These are phyloP conservation scores for Telmatherina bonti DNA, from an alignment of 2,797 vertebrate species.

Conservation along the genomic window DNA sequence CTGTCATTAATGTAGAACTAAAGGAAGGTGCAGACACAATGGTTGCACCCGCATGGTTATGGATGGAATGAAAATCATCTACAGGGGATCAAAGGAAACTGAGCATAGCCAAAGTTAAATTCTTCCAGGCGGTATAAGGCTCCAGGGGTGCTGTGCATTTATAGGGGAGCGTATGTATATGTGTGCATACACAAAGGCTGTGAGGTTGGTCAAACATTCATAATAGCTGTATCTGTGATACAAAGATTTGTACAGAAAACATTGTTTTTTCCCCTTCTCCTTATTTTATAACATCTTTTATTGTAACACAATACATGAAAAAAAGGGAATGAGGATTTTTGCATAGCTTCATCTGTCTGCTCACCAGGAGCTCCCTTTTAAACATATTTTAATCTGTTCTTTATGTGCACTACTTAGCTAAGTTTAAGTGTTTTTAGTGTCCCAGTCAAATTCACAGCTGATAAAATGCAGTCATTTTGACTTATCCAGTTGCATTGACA, in stretches of 20 bases:
- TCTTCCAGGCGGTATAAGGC: constrained; percentile 33
- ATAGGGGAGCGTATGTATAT: constrained; percentile 14
- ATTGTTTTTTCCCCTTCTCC: no score
- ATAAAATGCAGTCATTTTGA: constrained; percentile 25
- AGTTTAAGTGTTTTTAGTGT: constrained; percentile 1
- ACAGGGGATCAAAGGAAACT: constrained; percentile 43
- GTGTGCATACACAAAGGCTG: constrained; percentile 34
- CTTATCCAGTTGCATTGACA: constrained; percentile 19
- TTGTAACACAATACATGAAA: not conserved
- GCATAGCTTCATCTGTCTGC: not conserved
- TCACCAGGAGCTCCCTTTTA: not conserved
- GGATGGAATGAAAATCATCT: constrained; percentile 63
- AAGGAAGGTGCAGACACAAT: constrained; percentile 46
- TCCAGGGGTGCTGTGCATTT: constrained; percentile 22
- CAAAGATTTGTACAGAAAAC: constrained; percentile 9
- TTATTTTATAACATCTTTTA: constrained; percentile 2
- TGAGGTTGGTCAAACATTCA: constrained; percentile 18
- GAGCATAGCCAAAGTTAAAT: constrained; percentile 41
- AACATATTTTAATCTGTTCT: constrained; percentile 2
- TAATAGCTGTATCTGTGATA: constrained; percentile 3
- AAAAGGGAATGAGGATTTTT: not conserved
- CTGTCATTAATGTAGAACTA: constrained; percentile 58
- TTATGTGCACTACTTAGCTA: constrained; percentile 14
- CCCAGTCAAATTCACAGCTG: constrained; percentile 29
- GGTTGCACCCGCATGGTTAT: constrained; percentile 42